These are phyloP conservation scores for Procavia capensis DNA, from an alignment of 2,113 vertebrate genomes.

Conservation along the genomic window DNA sequence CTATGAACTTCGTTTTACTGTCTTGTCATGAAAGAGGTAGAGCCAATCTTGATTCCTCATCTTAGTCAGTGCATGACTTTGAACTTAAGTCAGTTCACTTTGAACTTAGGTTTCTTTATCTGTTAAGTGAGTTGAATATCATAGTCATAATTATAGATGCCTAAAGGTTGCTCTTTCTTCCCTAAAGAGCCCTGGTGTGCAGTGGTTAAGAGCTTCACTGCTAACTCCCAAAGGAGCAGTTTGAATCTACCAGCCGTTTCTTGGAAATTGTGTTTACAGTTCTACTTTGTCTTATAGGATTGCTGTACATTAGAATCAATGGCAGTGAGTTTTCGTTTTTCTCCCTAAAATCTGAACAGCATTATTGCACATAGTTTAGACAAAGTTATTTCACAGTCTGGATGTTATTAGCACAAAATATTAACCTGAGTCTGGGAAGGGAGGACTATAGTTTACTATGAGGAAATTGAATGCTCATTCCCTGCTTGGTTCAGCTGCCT, in stretches of 20 bases:
- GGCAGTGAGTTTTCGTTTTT: not conserved
- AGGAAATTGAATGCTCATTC: slow-evolving; percentile 51
- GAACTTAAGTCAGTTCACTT: not conserved
- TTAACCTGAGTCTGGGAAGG: not conserved
- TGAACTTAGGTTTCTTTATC: not conserved
- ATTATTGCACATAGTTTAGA: not conserved
- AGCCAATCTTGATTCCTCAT: not conserved
- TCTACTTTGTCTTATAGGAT: too few species aligned
- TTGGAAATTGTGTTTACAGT: too few species aligned
- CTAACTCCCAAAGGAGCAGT: too few species aligned
- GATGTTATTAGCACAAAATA: not conserved
- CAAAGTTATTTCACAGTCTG: not conserved
- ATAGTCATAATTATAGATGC: not conserved
- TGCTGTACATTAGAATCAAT: too few species aligned
- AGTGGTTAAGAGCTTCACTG: too few species aligned
- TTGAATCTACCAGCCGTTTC: too few species aligned
- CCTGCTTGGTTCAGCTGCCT: not conserved
- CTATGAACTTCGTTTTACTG: not conserved
- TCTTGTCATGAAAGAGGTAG: not conserved
- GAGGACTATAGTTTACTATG: slow-evolving; percentile 18
- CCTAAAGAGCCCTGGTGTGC: not conserved
- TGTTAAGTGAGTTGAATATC: not conserved
- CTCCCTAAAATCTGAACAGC: not conserved
- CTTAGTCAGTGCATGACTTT: not conserved
- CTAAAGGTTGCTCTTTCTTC: slow-evolving; percentile 18